Evolutionary conservation across 2,113 vertebrate species (phyloP), one percentile per base, ranked within the genome.

Genomic region (Laticauda laticaudata): DNA sequence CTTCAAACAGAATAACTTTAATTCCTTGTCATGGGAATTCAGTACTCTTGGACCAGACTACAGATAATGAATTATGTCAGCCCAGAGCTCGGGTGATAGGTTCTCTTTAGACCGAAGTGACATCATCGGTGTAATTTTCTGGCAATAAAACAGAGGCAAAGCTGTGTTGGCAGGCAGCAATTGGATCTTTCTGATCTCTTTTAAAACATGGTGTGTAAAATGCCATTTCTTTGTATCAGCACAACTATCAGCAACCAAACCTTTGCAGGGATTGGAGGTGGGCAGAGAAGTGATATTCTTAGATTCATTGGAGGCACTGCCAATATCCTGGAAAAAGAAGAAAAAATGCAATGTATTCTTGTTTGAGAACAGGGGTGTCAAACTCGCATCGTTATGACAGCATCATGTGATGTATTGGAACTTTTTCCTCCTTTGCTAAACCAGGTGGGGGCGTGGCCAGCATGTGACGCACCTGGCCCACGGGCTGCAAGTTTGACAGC

Each of bases 61-160:
- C 97, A 98, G 97, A 98, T 97, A 98, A 98, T 98, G 98, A 98
- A 98, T 98, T 98, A 97, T 98, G 97, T 98, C 96, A 98, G 97
- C 97, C 97, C 97, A 98, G 98, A 94, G 90, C 97, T 97, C 97
- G 96, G 97, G 97, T 97, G 97, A 98, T 96, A 96, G 96, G 97
- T 97, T 97, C 97, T 97, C 96, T 98, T 98, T 97, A 97, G 97
- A 97, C 96, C 97, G 97, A 97, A 97, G 96, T 98, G 98, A 98
- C 98, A 97, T 98, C 98, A 98, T 97, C 95, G 94, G 93, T 97
- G 95, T 94, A 97, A 95, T 92, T 95, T 96, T 97, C 96, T 97
- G 97, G 98, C 97, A 98, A 95, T 97, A 96, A 97, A 97, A 96
- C 95, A 97, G 96, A 98, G 98, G 96, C 97, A 98, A 98, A 98